phyloP scores from a whole-genome alignment of 2,113 vertebrate genomes.

The Probosciger aterrimus region DNA sequence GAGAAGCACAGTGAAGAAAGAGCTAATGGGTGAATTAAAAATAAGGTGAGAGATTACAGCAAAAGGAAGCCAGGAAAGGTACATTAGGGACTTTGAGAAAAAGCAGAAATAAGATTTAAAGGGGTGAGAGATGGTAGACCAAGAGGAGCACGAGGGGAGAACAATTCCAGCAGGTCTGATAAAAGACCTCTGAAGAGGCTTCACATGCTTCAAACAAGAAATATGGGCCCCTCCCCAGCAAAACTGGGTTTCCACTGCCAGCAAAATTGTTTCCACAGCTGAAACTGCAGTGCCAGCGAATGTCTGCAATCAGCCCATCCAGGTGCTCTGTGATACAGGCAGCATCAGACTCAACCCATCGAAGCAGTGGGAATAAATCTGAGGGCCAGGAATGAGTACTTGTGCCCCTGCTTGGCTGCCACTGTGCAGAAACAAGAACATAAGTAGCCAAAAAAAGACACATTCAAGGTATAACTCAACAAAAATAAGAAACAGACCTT shows the following conservation, averaged over 20 bases:
- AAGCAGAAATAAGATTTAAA: constrained; percentile 14
- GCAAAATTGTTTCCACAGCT: constrained; percentile 61
- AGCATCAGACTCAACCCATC: constrained; percentile 34
- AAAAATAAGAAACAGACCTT: constrained; percentile 64
- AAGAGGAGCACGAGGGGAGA: not conserved
- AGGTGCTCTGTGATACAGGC: constrained; percentile 58
- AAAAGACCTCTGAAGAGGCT: constrained; percentile 16
- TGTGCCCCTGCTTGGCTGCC: constrained; percentile 42
- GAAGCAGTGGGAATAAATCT: constrained; percentile 25
- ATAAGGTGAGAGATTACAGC: not conserved
- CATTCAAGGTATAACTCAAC: constrained; percentile 39
- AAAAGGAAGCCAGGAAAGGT: not conserved
- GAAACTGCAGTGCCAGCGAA: not conserved
- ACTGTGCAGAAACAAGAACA: not conserved
- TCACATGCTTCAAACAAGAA: constrained; percentile 6
- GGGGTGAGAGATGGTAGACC: not conserved
- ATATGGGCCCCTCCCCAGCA: not conserved
- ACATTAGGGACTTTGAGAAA: not conserved
- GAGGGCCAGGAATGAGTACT: constrained; percentile 32
- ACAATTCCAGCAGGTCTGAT: not conserved
- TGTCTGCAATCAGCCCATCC: not conserved
- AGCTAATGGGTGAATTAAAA: not conserved
- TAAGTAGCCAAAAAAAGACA: constrained; percentile 49
- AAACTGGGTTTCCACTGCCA: constrained; percentile 34
- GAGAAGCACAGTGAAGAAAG: not conserved